A percentile compares a stretch with the other conserved stretches of the same genome.
phyloP scores from a whole-genome alignment of 2,797 vertebrate genomes.

The Scleropages formosus region DNA sequence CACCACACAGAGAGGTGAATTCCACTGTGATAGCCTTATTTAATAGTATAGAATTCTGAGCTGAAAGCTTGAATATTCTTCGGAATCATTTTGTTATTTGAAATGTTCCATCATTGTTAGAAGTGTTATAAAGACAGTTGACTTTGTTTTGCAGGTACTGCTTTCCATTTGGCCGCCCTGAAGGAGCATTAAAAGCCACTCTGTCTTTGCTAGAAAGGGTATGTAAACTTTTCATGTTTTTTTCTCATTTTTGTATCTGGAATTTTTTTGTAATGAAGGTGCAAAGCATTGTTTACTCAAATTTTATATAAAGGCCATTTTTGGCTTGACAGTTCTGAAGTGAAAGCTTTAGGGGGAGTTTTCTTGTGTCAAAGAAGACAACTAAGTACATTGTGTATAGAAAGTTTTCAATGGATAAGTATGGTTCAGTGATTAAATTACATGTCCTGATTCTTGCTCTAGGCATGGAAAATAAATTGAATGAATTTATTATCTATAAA shows the following conservation, averaged over 20 bases:
- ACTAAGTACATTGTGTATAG: no score
- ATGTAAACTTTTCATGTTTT: conserved; percentile 27
- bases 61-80: background rate
- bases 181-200: conserved; percentile 95
- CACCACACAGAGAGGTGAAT: no score
- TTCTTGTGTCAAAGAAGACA: no score
- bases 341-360: no score
- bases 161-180: conserved; percentile 96
- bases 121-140: background rate
- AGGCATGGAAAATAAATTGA: conserved; percentile 5
- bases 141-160: conserved; percentile 78
- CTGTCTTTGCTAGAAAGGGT: conserved; percentile 94
- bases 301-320: no score
- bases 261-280: background rate
- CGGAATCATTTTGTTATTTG: background rate
- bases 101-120: background rate
- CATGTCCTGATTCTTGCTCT: conserved; percentile 5
- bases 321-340: no score
- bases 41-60: no score
- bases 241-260: background rate
- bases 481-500: conserved; percentile 26
- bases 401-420: background rate
- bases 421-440: conserved; percentile 8
- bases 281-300: no score
- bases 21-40: no score